phyloP scores from a whole-genome alignment of 64 coral and sea anemone genomes.

The Exaiptasia diaphana region DNA sequence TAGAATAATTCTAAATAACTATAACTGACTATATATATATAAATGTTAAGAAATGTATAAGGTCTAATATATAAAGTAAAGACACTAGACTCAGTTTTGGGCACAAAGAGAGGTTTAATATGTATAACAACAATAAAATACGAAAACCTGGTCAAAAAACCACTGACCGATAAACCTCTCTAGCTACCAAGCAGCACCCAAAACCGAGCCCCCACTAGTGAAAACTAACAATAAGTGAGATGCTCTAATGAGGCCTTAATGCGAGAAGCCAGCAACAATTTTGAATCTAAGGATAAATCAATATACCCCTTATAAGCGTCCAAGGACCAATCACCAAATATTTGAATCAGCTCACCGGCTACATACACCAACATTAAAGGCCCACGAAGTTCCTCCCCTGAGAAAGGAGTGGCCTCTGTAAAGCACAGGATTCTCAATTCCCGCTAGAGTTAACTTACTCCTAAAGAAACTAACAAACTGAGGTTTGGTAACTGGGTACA shows the following conservation, averaged over 20 bases:
- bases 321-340: constrained; percentile 19
- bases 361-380: not conserved
- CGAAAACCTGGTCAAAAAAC: not conserved
- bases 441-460: not conserved
- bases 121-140: not conserved
- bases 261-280: not conserved
- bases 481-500: not conserved
- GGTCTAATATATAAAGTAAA: not conserved
- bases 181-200: not conserved
- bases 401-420: not conserved
- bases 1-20: too few relatives aligned
- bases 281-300: constrained; percentile 4
- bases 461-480: not conserved
- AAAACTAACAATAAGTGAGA: not conserved
- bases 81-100: constrained; percentile 12
- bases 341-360: not conserved
- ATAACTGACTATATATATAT: too few relatives aligned
- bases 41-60: too few relatives aligned
- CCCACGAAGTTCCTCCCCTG: not conserved
- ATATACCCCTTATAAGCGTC: constrained; percentile 33
- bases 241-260: not conserved
- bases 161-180: not conserved
- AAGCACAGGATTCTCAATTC: not conserved
- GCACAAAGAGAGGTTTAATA: constrained; percentile 15
- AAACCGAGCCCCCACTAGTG: not conserved